These are phyloP conservation scores for Acrocera orbiculus DNA, from an alignment of 2,888 invertebrate species.

Conservation along the genomic window DNA sequence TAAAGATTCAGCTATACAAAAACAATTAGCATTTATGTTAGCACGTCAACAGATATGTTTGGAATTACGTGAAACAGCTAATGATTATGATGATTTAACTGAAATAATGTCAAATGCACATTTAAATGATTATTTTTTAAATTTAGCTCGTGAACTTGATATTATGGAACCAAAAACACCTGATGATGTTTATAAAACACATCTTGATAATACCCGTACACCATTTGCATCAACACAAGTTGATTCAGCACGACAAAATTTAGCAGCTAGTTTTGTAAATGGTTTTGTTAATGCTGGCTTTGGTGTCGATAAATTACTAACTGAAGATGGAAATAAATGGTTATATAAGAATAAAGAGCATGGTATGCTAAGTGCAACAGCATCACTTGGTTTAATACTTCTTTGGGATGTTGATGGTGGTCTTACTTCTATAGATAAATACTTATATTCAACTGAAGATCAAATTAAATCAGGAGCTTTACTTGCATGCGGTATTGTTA, in stretches of 20 bases:
- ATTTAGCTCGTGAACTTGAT: slow-evolving; percentile 89
- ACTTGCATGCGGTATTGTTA: slow-evolving; percentile 91
- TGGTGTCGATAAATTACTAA: slow-evolving; percentile 85
- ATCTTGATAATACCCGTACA: slow-evolving; percentile 74
- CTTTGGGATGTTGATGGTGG: slow-evolving; percentile 99
- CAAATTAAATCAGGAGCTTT: slow-evolving; percentile 95
- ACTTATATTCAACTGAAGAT: slow-evolving; percentile 85
- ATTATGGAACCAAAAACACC: slow-evolving; percentile 99
- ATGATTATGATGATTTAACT: slow-evolving; percentile 54
- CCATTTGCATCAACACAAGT: slow-evolving; percentile 58
- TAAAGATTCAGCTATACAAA: slow-evolving; percentile 63
- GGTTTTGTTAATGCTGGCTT: slow-evolving; percentile 98
- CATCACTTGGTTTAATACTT: slow-evolving; percentile 85
- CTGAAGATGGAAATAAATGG: slow-evolving; percentile 71
- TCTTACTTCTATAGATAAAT: slow-evolving; percentile 94
- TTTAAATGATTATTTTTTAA: slow-evolving; percentile 81
- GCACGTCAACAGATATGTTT: slow-evolving; percentile 86
- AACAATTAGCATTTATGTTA: slow-evolving; percentile 91
- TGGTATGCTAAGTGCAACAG: slow-evolving; percentile 93
- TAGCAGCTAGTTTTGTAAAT: slow-evolving; percentile 95
- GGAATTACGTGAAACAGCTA: slow-evolving; percentile 48
- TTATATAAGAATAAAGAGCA: slow-evolving; percentile 96
- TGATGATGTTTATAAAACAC: slow-evolving; percentile 96
- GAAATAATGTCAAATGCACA: slow-evolving; percentile 91
- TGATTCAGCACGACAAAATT: slow-evolving; percentile 90